Evolutionary conservation across 2,113 vertebrate species (phyloP).

Genomic region (Suncus etruscus): DNA sequence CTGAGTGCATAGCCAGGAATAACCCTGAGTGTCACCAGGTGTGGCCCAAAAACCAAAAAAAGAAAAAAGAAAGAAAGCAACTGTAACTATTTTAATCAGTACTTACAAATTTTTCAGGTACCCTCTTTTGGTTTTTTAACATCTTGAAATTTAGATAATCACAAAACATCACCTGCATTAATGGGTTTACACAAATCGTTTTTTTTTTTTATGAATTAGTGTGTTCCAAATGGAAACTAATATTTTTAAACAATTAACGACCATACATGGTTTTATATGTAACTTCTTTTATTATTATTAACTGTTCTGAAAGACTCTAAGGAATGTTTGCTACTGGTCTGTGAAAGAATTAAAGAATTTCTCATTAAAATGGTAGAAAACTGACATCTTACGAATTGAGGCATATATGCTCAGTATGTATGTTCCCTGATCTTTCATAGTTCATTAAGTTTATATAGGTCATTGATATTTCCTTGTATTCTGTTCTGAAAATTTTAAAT

Average conservation of each 20-base stretch:
- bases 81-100: neutral
- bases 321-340: constrained; percentile 36
- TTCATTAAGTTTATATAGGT: constrained; percentile 6
- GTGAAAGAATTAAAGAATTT: neutral
- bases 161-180: neutral
- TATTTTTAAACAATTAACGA: constrained; percentile 3
- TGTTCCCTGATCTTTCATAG: neutral
- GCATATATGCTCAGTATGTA: neutral
- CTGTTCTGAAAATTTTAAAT: constrained; percentile 16
- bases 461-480: neutral
- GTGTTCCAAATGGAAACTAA: neutral
- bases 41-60: too few species aligned
- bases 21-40: too few species aligned
- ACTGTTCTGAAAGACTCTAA: neutral
- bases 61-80: constrained; percentile 1
- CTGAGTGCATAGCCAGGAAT: too few species aligned
- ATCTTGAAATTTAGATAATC: neutral
- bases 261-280: neutral
- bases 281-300: constrained; percentile 16
- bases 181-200: neutral
- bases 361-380: constrained; percentile 32
- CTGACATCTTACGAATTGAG: neutral
- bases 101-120: neutral
- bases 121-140: neutral
- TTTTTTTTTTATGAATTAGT: constrained; percentile 3